Base-by-base conservation (phyloP, 37 sponge, comb jelly and placozoan genomes). In the Diacarnus erythraeanus region DNA sequence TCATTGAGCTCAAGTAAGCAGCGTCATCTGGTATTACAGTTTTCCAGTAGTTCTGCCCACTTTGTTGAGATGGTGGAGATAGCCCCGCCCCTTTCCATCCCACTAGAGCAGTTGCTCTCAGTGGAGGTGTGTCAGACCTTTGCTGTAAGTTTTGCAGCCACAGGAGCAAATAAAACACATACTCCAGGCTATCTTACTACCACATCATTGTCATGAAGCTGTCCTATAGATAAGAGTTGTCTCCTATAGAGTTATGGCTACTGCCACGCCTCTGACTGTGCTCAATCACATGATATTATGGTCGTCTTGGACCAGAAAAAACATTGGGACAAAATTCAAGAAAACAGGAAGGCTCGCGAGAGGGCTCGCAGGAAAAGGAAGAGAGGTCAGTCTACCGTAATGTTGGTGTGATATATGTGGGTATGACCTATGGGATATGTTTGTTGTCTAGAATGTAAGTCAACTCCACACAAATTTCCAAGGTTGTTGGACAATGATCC, bases 51-150 rank as follows among this genome's bases (percentile, higher is more conserved):
- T 17, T 33, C 25, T 30, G 59, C 21, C 3, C 15, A 9, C 38
- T 47, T 21, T n/a, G 54, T 74, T 20, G 83, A 82, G 43, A 10
- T 10, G 37, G 84, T 75, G n/a, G 39, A 22, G 6, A 22, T 84
- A 22, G 37, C 30, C 6, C 64, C 78, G 21, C 58, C 77, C 2
- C 59, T 42, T 36, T 22, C 71, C 47, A 60, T 30, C 8, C 59
- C 80, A 37, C 74, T 41, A 57, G 56, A 80, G 36, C 63, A 33
- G 25, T 36, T 30, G 27, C 80, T 64, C 22, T 37, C 40, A 8
- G 35, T 41, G 0, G 36, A 59, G 35, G 40, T 81, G 59, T 87
- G 88, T 70, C 54, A 76, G 2, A 82, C 59, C n/a, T 87, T 60
- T 71, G 71, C 83, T 47, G 88, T 87, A 36, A 69, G 82, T 79